Conservation (phyloP, 2,888 invertebrate species). For the Dorcus hopei region DNA sequence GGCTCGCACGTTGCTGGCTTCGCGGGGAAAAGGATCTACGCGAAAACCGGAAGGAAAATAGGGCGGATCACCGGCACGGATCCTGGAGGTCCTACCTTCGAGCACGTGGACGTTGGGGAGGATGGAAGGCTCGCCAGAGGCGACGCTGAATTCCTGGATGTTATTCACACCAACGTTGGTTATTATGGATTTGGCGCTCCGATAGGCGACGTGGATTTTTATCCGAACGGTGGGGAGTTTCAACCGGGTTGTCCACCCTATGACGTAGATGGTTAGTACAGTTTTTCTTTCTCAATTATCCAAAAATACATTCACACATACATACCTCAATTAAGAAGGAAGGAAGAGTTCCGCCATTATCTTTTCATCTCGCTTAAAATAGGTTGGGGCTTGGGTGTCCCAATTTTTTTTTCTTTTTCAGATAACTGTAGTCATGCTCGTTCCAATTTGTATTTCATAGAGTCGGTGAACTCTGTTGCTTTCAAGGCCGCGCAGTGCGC, state of each 20-base stretch:
- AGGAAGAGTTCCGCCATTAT: too few species aligned
- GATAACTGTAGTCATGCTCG: constrained; percentile 53
- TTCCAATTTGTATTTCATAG: constrained; percentile 49
- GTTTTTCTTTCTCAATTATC: not conserved
- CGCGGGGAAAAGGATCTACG: constrained; percentile 31
- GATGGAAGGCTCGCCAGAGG: constrained; percentile 38
- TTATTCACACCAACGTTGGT: constrained; percentile 48
- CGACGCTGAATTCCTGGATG: constrained; percentile 47
- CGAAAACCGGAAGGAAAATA: constrained; percentile 37
- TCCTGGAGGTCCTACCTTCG: constrained; percentile 47
- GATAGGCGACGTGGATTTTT: constrained; percentile 46
- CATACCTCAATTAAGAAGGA: not conserved
- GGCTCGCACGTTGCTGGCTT: constrained; percentile 46
- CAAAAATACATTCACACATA: too few species aligned
- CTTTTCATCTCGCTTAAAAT: not conserved
- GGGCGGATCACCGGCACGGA: constrained; percentile 51
- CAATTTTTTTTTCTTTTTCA: constrained; percentile 34
- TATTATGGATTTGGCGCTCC: constrained; percentile 44
- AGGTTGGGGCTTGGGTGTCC: not conserved
- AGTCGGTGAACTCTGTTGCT: constrained; percentile 47
- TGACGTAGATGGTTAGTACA: constrained; percentile 28
- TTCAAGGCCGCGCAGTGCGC: constrained; percentile 44
- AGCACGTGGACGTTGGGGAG: constrained; percentile 30
- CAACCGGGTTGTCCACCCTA: constrained; percentile 44
- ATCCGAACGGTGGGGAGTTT: constrained; percentile 47